phyloP scores from a whole-genome alignment of 1,140 invertebrate species.

The Daktulosphaira vitifoliae region DNA sequence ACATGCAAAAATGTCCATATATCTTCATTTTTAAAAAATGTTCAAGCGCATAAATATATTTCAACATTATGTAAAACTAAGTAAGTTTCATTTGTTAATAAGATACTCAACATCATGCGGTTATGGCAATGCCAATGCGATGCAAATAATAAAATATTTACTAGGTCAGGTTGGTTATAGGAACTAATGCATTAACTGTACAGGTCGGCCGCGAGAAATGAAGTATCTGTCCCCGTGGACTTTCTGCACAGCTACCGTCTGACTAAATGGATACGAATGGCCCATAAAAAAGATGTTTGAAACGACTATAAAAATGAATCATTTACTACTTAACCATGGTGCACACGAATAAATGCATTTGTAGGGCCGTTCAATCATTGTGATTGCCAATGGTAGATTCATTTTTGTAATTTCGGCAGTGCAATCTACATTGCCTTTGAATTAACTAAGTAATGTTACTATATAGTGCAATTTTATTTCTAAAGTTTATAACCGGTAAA shows the following conservation, averaged over 20 bases:
- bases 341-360: conserved; percentile 2
- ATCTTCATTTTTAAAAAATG: no score
- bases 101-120: background rate
- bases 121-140: background rate
- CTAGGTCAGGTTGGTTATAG: conserved; percentile 19
- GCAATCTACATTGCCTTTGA: no score
- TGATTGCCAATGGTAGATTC: conserved; percentile 30
- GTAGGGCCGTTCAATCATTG: conserved; percentile 27
- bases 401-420: conserved; percentile 12
- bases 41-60: no score
- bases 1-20: no score
- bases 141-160: conserved; percentile 32
- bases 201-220: conserved; percentile 24
- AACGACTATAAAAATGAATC: conserved; percentile 32
- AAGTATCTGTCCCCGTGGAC: conserved; percentile 33
- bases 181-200: conserved; percentile 24
- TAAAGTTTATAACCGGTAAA: background rate
- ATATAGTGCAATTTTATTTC: no score
- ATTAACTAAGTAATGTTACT: no score
- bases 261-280: conserved; percentile 33
- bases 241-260: conserved; percentile 17
- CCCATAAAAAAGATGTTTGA: conserved; percentile 32
- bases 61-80: no score
- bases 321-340: conserved; percentile 28
- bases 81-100: background rate